Evolutionary conservation across 2,113 vertebrate genomes (phyloP).

Genomic region (Pedionomus torquatus): DNA sequence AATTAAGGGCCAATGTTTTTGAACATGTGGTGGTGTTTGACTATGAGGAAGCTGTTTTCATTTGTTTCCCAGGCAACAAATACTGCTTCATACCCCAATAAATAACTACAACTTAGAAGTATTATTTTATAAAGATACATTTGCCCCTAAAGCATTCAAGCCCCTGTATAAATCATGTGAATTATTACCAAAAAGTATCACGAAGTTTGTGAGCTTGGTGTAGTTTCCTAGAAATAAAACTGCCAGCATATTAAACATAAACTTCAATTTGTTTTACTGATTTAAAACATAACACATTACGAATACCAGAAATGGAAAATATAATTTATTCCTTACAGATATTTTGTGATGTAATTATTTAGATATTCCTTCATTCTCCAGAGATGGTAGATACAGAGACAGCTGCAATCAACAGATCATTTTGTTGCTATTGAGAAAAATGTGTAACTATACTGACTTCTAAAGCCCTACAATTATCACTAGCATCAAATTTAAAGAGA

Average conservation of each 20-base stretch:
- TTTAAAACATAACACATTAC: conserved; percentile 62
- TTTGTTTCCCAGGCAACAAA: conserved; percentile 47
- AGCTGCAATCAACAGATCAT: conserved; percentile 51
- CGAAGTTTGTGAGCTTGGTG: conserved; percentile 15
- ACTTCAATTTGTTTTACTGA: conserved; percentile 61
- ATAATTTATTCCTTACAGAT: conserved; percentile 71
- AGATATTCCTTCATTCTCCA: conserved; percentile 54
- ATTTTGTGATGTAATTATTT: conserved; percentile 78
- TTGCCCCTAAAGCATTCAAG: conserved; percentile 28
- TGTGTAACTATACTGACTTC: background rate
- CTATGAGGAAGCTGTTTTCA: conserved; percentile 42
- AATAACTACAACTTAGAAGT: conserved; percentile 21
- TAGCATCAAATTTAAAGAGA: background rate
- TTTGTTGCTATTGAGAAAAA: conserved; percentile 35
- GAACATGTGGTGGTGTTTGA: background rate
- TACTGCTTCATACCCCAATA: background rate
- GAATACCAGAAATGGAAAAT: conserved; percentile 57
- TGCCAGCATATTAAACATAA: conserved; percentile 47
- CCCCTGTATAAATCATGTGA: conserved; percentile 35
- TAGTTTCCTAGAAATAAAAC: conserved; percentile 49
- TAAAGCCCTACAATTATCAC: background rate
- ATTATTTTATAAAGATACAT: conserved; percentile 43
- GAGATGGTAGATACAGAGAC: conserved; percentile 49
- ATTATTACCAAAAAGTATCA: conserved; percentile 15
- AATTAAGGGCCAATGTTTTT: conserved; percentile 17